Conservation (phyloP, 53 echinoderm and acorn worm genomes). For the Astropecten irregularis region DNA sequence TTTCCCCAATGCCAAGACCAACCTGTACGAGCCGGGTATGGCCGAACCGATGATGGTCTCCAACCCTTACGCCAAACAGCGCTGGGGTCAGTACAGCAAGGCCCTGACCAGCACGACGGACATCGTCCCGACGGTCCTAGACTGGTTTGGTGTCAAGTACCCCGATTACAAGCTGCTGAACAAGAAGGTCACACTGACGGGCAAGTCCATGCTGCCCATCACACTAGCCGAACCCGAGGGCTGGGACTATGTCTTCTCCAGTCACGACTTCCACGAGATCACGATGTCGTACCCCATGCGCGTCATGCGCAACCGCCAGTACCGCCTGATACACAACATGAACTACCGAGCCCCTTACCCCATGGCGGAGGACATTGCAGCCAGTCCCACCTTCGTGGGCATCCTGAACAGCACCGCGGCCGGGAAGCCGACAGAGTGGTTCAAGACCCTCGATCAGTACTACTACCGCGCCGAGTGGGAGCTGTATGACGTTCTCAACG, state of each 20-base stretch:
- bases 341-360: conserved; percentile 92
- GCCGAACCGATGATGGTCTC: conserved; percentile 95
- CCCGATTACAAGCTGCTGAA: conserved; percentile 62
- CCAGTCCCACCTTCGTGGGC: conserved; percentile 78
- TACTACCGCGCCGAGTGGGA: conserved; percentile 93
- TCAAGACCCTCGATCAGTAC: conserved; percentile 86
- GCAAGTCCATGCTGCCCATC: conserved; percentile 84
- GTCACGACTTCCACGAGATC: conserved; percentile 95
- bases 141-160: conserved; percentile 80
- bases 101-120: conserved; percentile 89
- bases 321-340: conserved; percentile 92
- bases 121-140: conserved; percentile 88
- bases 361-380: conserved; percentile 78
- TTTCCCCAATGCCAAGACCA: conserved; percentile 97
- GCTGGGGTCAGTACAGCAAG: conserved; percentile 92
- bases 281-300: conserved; percentile 98
- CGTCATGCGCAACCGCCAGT: conserved; percentile 73
- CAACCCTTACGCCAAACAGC: conserved; percentile 61
- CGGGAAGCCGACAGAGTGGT: conserved; percentile 84
- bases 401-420: conserved; percentile 74
- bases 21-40: conserved; percentile 93
- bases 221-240: conserved; percentile 66
- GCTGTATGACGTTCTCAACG: conserved; percentile 80
- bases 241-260: conserved; percentile 82
- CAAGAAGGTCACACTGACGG: conserved; percentile 54